Evolutionary conservation across 2,797 vertebrate species (phyloP).

Genomic region (Sebastiscus tertius): DNA sequence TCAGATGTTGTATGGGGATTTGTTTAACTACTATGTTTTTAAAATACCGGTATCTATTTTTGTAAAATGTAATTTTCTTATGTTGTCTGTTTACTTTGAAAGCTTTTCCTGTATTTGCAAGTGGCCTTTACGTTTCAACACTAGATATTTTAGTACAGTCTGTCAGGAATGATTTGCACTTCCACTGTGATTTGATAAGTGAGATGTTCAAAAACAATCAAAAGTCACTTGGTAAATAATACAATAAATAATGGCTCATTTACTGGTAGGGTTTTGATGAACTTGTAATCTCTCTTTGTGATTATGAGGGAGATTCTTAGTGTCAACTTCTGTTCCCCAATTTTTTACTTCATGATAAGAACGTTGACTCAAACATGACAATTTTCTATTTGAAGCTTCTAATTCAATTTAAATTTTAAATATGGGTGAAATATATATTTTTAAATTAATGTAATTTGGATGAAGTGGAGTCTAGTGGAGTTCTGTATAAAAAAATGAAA

Average conservation of each 20-base stretch:
- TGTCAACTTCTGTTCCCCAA: background rate
- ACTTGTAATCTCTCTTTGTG: background rate
- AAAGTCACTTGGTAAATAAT: background rate
- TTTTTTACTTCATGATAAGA: background rate
- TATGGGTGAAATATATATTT: background rate
- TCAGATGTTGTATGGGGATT: background rate
- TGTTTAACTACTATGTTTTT: background rate
- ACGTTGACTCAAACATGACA: background rate
- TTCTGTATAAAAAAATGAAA: background rate
- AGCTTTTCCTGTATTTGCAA: constrained; percentile 23
- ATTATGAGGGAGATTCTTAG: background rate
- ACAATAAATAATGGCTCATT: background rate
- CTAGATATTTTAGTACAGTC: background rate
- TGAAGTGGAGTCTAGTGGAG: background rate
- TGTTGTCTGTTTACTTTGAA: constrained; percentile 1
- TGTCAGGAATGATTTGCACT: background rate
- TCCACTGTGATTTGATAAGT: background rate
- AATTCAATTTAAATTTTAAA: background rate
- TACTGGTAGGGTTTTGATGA: background rate
- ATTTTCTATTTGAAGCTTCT: constrained; percentile 1
- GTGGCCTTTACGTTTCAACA: constrained; percentile 58
- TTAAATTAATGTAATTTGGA: background rate
- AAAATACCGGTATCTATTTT: constrained; percentile 25
- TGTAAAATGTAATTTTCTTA: constrained; percentile 17
- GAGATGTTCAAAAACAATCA: background rate